A percentile compares a stretch with the other conserved stretches of the same genome.
These are phyloP conservation scores for Lacerta agilis DNA, from an alignment of 2,797 vertebrate genomes.

Conservation along the genomic window DNA sequence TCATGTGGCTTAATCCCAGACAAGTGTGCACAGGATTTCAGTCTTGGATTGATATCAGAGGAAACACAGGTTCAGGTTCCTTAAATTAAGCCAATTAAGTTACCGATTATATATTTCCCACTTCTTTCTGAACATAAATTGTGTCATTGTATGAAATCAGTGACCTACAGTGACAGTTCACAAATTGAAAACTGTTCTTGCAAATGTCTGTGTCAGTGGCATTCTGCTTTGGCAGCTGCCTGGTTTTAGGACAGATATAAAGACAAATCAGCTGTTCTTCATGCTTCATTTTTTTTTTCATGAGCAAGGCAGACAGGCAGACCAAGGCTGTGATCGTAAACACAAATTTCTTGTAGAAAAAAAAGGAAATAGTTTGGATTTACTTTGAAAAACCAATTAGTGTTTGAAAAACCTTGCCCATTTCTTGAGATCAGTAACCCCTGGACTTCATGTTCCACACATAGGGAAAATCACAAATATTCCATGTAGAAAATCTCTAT, in stretches of 20 bases:
- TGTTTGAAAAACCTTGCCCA: conserved; percentile 5
- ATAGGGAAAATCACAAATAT: conserved; percentile 2
- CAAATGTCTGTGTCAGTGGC: conserved; percentile 4
- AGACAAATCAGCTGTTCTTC: conserved; percentile 22
- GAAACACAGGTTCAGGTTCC: conserved; percentile 2
- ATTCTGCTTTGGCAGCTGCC: conserved; percentile 38
- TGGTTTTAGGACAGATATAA: conserved; percentile 45
- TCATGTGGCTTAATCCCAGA: background rate
- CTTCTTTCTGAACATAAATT: conserved; percentile 26
- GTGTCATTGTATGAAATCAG: conserved; percentile 5
- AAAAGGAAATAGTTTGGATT: conserved; percentile 9
- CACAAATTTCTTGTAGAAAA: background rate
- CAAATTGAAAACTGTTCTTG: background rate
- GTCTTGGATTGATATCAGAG: conserved; percentile 20
- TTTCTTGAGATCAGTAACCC: background rate
- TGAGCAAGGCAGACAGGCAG: conserved; percentile 9
- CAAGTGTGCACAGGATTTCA: background rate
- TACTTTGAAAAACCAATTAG: background rate
- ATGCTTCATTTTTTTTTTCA: background rate
- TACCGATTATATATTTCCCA: conserved; percentile 16
- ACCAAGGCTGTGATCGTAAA: background rate
- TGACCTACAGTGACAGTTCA: background rate
- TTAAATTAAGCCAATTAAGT: background rate
- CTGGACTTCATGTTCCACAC: background rate
- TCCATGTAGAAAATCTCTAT: background rate